Base-by-base conservation (phyloP, 2,888 invertebrate species). In the Eupithecia dodoneata region DNA sequence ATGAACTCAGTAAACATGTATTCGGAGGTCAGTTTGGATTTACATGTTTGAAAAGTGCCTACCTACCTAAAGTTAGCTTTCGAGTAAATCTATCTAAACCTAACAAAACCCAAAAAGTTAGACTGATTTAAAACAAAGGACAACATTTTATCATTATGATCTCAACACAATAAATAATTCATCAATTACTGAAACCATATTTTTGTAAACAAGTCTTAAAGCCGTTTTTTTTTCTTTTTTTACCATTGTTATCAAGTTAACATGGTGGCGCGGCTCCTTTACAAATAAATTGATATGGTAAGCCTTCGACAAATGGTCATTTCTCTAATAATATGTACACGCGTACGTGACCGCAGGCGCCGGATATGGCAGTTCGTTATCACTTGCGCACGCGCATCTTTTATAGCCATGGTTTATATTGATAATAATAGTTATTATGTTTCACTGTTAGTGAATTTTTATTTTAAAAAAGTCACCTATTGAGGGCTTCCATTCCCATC, bases 351-450 rank as follows among this genome's bases (percentile, higher is more conserved):
- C 52, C 66, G 75, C 66, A 69, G 70, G 72, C 77, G 72, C 73
- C 78, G 80, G 81, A 82, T 79, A 79, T 77, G 75, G 71, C 79
- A 63, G 45, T 70, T 63, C 30, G 66, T 80, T 82, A 82, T 80
- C 81, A 76, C 41, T 49, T 76, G 76, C 76, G 80, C 76, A 55
- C 74, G 76, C 78, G 80, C 80, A 78, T 79, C 79, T 72, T 73
- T 63, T 13, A 59, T 72, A 72, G 71, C 71, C 72, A 66, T 73
- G 76, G 59, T 74, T 77, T 59, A 66, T n/a, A 45, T 45, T 69
- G 69, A 18, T 9, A 45, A 18, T 45, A n/a, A 67, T n/a, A n/a
- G n/a, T 18, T 2, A 41, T 42, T 4, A 30, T 18, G 2, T 63
- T 59, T 9, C 18, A 59, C 9, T 59, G 7, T 55, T 3, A 30